Base-by-base conservation (phyloP, 2,888 invertebrate genomes). In the Troides aeacus region DNA sequence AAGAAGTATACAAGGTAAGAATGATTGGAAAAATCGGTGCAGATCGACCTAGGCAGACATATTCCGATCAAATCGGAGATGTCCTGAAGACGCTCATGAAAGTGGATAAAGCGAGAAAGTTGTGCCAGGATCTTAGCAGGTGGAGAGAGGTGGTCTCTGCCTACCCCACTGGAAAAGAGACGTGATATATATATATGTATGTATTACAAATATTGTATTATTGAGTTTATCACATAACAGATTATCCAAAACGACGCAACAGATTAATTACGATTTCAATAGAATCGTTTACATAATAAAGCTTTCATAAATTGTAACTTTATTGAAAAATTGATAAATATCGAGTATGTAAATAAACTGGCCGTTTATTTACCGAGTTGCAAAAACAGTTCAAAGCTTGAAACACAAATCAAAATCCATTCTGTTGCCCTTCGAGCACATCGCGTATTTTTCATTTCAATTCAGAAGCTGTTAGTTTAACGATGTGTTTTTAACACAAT, bases 371-470 rank as follows among this genome's bases (percentile, higher is more conserved):
- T 53, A 53, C n/a, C 8, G 57, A 58, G 23, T 58, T 23, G 57
- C 15, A 58, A 23, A 24, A 24, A 58, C 24, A 63, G 50, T 63
- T 68, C 50, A 50, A 59, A 62, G 67, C 46, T 57, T 46, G 39
- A 46, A 58, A 62, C 36, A 61, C 66, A 56, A 66, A 66, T 66
- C 67, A 67, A 67, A 67, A 62, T 58, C 42, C 15, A 58, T 67
- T 67, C 21, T 67, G 67, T 58, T 62, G 46, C 23, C 24, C 57
- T 62, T 62, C 56, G 67, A 67, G 67, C 23, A 67, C 57, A 67
- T 67, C 62, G 42, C 67, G 62, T 60, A 67, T 67, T 67, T 67
- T 66, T 66, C 61, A 67, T 67, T 62, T 67, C 62, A 57, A 62
- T 62, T 66, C 66, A 23, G 56, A 66, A 61, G 56, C 66, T 61